These are phyloP conservation scores for Panurus biarmicus DNA, from an alignment of 2,113 vertebrate species.

Conservation along the genomic window DNA sequence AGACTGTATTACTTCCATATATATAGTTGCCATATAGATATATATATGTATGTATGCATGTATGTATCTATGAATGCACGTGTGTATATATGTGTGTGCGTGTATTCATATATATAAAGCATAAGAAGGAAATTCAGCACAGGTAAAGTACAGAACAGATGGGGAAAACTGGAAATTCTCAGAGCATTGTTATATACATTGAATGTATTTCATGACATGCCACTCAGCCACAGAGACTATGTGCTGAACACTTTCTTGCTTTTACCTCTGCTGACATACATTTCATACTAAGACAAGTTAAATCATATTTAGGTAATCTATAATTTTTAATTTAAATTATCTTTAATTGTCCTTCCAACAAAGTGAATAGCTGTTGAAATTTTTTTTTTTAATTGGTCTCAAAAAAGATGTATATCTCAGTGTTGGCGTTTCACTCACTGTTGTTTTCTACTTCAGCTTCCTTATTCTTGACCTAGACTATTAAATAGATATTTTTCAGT, in stretches of 20 bases:
- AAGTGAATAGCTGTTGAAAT: neutral
- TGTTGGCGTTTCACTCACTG: neutral
- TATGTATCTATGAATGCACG: too few relatives aligned
- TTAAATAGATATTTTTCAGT: neutral
- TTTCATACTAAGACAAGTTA: neutral
- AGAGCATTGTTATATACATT: neutral
- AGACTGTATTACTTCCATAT: neutral
- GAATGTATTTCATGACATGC: neutral
- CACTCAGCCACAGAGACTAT: neutral
- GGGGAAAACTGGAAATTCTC: neutral
- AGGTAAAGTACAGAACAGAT: neutral
- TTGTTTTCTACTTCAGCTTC: neutral
- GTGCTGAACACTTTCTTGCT: neutral
- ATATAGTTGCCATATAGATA: neutral
- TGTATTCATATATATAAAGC: neutral
- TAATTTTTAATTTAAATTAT: neutral
- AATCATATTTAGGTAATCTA: neutral
- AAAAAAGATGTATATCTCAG: neutral
- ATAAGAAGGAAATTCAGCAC: neutral
- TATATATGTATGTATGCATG: too few relatives aligned
- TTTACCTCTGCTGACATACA: neutral
- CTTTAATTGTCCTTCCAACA: neutral
- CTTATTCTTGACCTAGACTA: neutral
- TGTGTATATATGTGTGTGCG: too few relatives aligned
- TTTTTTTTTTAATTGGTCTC: neutral